Percentiles rank a stretch among this genome's conserved stretches.
Conservation (phyloP, 2,113 vertebrate genomes). For the Phocoena phocoena region DNA sequence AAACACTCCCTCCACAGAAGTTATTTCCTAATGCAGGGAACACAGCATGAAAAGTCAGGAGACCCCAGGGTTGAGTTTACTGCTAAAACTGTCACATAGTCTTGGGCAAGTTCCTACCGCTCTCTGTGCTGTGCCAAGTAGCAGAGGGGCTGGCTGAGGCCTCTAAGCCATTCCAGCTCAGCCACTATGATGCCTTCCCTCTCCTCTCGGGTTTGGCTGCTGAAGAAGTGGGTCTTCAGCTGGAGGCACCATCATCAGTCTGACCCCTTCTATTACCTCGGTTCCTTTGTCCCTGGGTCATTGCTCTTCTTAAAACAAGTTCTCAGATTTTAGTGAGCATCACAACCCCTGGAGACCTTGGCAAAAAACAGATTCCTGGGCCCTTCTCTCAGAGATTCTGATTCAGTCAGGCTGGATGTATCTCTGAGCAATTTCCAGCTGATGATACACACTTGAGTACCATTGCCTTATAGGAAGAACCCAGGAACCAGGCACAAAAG, state of each 20-base stretch:
- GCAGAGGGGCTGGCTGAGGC: not conserved
- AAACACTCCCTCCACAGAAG: not conserved
- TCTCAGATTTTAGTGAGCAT: not conserved
- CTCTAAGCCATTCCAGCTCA: fast-evolving
- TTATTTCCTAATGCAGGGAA: not conserved
- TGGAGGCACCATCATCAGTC: not conserved
- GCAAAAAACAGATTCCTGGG: not conserved
- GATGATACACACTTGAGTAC: not conserved
- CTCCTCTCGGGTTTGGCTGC: not conserved
- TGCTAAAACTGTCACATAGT: not conserved
- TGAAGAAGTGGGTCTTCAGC: not conserved
- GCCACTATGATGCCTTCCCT: not conserved
- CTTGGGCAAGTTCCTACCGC: not conserved
- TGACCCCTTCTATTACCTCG: not conserved
- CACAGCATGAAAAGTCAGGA: not conserved
- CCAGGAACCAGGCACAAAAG: not conserved
- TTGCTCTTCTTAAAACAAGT: not conserved
- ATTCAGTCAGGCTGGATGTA: not conserved
- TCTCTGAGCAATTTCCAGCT: not conserved
- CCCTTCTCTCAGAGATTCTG: not conserved
- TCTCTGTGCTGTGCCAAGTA: not conserved
- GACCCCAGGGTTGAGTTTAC: not conserved
- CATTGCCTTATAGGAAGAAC: not conserved
- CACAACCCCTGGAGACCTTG: not conserved
- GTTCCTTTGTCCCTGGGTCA: not conserved